phyloP scores from a whole-genome alignment of 2,888 invertebrate genomes.

The Caenorhabditis wallacei region DNA sequence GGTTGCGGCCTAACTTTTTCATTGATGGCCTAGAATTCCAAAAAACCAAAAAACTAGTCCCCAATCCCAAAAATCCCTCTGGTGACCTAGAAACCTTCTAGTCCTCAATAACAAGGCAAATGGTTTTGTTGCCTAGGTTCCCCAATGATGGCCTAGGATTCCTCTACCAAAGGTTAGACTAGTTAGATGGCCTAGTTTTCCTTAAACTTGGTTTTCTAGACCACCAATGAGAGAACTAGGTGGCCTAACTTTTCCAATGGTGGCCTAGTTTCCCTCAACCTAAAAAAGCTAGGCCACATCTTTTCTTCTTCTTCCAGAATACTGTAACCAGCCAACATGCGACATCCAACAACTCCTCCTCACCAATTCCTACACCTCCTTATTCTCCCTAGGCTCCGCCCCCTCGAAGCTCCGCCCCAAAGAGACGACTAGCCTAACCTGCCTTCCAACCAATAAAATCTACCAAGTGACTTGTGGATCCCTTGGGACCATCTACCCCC shows the following conservation, averaged over 20 bases:
- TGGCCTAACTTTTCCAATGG: too few relatives aligned
- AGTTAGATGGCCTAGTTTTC: background rate
- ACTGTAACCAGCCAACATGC: slow-evolving; percentile 8
- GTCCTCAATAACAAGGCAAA: too few relatives aligned
- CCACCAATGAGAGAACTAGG: too few relatives aligned
- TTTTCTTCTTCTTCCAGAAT: slow-evolving; percentile 19
- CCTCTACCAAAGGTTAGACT: background rate
- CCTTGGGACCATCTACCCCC: slow-evolving; percentile 27
- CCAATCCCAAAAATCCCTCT: too few relatives aligned
- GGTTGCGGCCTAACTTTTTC: background rate
- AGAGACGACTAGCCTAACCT: slow-evolving; percentile 24
- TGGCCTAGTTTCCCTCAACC: too few relatives aligned
- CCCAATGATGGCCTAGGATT: background rate
- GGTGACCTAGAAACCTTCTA: too few relatives aligned
- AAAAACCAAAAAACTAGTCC: too few relatives aligned
- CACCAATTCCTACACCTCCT: slow-evolving; percentile 24
- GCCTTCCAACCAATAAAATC: slow-evolving; percentile 5
- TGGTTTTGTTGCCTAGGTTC: background rate
- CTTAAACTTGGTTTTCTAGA: background rate
- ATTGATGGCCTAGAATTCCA: too few relatives aligned
- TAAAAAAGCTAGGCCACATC: background rate
- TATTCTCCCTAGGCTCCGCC: slow-evolving; percentile 9
- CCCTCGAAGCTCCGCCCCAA: background rate
- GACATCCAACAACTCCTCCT: slow-evolving; percentile 27
- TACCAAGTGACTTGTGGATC: slow-evolving; percentile 29